These are phyloP conservation scores for Hippopotamus amphibius DNA, from an alignment of 2,113 vertebrate species.

Conservation along the genomic window DNA sequence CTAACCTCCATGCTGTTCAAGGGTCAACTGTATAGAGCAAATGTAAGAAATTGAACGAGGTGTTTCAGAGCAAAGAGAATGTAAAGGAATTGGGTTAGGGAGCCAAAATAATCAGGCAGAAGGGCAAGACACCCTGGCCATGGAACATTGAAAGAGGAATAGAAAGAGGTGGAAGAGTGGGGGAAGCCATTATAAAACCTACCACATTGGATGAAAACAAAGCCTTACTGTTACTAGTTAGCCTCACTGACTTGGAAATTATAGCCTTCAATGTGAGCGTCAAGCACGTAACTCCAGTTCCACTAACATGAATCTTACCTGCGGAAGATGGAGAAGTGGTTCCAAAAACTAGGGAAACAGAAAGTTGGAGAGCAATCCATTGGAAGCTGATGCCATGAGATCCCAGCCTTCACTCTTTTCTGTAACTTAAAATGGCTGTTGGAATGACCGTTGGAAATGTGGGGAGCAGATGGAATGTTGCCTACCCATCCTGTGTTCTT, in stretches of 20 bases:
- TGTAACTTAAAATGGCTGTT: conserved; percentile 53
- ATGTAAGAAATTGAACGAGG: neutral
- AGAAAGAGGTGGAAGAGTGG: neutral
- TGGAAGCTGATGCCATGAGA: neutral
- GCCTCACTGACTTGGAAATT: conserved; percentile 19
- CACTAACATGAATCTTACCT: conserved; percentile 54
- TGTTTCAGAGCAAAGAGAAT: conserved; percentile 56
- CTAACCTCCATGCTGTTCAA: neutral
- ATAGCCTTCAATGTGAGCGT: neutral
- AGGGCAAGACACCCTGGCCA: neutral
- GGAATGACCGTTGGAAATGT: conserved; percentile 63
- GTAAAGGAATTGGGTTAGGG: neutral
- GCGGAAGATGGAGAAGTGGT: neutral
- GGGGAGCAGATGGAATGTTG: neutral
- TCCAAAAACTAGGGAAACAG: conserved; percentile 52
- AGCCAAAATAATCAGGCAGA: neutral
- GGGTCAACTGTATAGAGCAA: neutral
- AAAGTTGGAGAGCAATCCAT: conserved; percentile 33
- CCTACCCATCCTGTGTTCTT: neutral
- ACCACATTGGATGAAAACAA: conserved; percentile 3
- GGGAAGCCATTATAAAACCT: conserved; percentile 7
- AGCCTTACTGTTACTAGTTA: neutral
- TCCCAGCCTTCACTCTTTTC: neutral
- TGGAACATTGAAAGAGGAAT: neutral
- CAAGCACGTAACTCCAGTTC: conserved; percentile 29